Evolutionary conservation across 2,888 invertebrate species (phyloP), one percentile per base, ranked within the genome.

Genomic region (Argynnis bischoffii): DNA sequence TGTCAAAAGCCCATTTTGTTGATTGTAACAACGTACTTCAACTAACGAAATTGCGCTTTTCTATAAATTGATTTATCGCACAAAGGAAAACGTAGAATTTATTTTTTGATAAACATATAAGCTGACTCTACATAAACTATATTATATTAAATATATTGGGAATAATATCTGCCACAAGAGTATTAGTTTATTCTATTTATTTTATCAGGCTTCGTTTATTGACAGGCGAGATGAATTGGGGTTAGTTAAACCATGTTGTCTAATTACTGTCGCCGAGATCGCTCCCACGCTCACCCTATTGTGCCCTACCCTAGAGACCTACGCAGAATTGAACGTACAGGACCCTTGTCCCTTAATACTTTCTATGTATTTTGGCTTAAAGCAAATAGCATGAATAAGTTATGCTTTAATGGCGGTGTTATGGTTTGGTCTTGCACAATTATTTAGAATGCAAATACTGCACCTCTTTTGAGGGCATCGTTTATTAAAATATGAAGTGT

Each of bases 201-300:
- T 55, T 66, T 60, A 21, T 35, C 18, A 31, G 53, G 66, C 76
- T 64, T 54, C 48, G 18, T 46, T 53, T 66, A 60, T 48, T 55
- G 67, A 72, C 68, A 73, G 70, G 75, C 77, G 76, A 72, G 77
- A 76, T 78, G 75, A 76, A 73, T 61, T 69, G 70, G 74, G 77
- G 77, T 76, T 78, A 75, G 77, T 76, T 78, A 76, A 74, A 77
- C 81, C 81, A 75, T 75, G 83, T 78, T 80, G 81, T 79, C 84
- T 88, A 90, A 90, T 90, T 88, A 84, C 83, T 74, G 81, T 74
- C 77, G 76, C 75, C 73, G 80, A 81, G 83, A 83, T 80, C 74
- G 66, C 75, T 75, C 77, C 76, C 76, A 76, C 75, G 76, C 72
- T 77, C 73, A 64, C 75, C 71, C 74, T 54, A 64, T 63, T 65